Evolutionary conservation across 2,888 invertebrate species (phyloP), one percentile per base, ranked within the genome.

Genomic region (Oligia fasciuncula): DNA sequence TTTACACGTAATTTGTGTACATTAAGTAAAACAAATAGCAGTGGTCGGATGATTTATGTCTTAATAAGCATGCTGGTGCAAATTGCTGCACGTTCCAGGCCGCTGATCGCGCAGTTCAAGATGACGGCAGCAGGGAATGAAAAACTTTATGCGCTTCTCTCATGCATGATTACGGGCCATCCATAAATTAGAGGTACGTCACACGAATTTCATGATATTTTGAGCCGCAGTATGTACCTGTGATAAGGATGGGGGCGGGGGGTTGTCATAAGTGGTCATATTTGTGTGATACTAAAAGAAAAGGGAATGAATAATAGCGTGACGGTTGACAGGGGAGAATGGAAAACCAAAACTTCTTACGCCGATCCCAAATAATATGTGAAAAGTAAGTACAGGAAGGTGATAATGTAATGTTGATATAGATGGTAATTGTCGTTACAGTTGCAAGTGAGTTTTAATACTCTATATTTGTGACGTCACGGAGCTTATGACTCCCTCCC

Each of bases 101-200:
- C 76, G 76, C 35, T 79, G 74, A 14, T 46, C 29, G 68, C 68
- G 81, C 74, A 81, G 75, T 67, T 76, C 60, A 68, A 40, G 85
- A 89, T 87, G 90, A 88, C 85, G 85, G 87, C 88, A 82, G 83
- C 77, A 72, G 60, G 67, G 71, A 74, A 80, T 83, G 75, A 79
- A 88, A 88, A 88, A 89, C 85, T 83, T 49, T 49, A 81, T 78
- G 79, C 76, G 83, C 89, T 91, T 89, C 89, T 91, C 89, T 89
- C 84, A 90, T 87, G 90, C 90, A 87, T 91, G 88, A 92, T 90
- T 51, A 35, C 51, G 14, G 29, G 2, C 9, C 17, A 54, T n/a
- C 35, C 35, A 40, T 40, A 54, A 54, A 54, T 70, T 70, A 40
- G 9, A 35, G 9, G 35, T 54, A 70, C 14, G 54, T 23, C 35